phyloP scores from a whole-genome alignment of 2,113 vertebrate species.

The Trogon surrucura region DNA sequence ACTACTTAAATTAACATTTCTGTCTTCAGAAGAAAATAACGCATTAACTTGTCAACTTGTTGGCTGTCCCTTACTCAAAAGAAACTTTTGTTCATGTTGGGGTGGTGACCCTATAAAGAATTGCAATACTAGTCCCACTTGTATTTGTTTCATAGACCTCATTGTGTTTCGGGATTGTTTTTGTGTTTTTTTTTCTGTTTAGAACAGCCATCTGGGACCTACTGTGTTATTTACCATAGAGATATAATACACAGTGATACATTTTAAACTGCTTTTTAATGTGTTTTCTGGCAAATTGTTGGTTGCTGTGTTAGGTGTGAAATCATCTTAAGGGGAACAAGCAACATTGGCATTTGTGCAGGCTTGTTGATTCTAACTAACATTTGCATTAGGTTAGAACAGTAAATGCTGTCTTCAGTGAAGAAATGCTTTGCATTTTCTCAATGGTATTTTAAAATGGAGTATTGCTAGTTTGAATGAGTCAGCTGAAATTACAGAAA shows the following conservation, averaged over 20 bases:
- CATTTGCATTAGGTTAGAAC: slow-evolving; percentile 57
- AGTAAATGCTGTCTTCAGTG: slow-evolving; percentile 44
- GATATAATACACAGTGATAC: slow-evolving; percentile 11
- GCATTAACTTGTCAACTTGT: neutral
- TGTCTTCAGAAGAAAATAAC: neutral
- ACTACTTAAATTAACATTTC: neutral
- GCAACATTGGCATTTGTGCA: neutral
- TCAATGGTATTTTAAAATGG: slow-evolving; percentile 60
- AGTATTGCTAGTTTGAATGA: slow-evolving; percentile 56
- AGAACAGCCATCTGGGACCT: slow-evolving; percentile 22
- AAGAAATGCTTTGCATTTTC: slow-evolving; percentile 56
- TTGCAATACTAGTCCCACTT: neutral
- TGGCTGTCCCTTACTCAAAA: neutral
- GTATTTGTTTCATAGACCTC: neutral
- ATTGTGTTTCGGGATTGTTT: neutral
- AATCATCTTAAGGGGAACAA: slow-evolving; percentile 40
- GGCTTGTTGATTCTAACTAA: slow-evolving; percentile 49
- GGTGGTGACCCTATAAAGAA: neutral
- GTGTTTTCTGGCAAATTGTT: slow-evolving; percentile 19
- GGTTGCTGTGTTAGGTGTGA: slow-evolving; percentile 44
- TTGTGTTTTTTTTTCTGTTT: neutral
- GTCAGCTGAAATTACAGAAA: slow-evolving; percentile 66
- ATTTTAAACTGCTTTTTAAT: slow-evolving; percentile 43
- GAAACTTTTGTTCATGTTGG: neutral
- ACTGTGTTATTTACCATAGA: slow-evolving; percentile 23